Conservation (phyloP, 37 sponge, comb jelly and placozoan genomes). For the Mnemiopsis leidyi region DNA sequence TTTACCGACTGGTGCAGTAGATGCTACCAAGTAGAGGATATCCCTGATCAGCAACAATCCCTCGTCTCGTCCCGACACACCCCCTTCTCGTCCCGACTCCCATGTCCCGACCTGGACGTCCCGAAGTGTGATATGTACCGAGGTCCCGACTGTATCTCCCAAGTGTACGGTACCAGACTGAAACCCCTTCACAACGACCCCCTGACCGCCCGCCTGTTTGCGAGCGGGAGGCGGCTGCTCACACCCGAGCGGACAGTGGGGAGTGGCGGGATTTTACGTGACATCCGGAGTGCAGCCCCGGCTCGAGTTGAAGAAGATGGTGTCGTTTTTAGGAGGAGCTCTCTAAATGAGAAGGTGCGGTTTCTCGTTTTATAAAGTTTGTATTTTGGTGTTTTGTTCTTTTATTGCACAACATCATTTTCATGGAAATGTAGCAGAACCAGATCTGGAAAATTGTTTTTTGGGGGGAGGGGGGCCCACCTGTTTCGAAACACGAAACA, state of each 20-base stretch:
- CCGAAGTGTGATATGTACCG: background rate
- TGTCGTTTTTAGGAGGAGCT: background rate
- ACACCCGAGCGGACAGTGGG: slow-evolving; percentile 1
- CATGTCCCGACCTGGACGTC: background rate
- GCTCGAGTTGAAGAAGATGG: background rate
- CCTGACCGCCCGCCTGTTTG: background rate
- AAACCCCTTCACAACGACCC: slow-evolving; percentile 38
- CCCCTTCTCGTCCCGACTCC: too few species aligned
- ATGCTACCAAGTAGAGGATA: background rate
- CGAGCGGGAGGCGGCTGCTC: background rate
- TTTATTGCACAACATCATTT: too few species aligned
- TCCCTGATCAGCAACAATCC: too few species aligned
- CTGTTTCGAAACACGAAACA: too few species aligned
- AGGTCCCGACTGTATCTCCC: slow-evolving; percentile 40
- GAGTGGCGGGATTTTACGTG: background rate
- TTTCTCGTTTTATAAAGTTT: too few species aligned
- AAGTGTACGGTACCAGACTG: slow-evolving; percentile 61
- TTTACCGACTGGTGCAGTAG: too few species aligned
- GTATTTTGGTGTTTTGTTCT: too few species aligned
- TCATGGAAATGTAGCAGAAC: too few species aligned
- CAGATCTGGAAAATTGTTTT: too few species aligned
- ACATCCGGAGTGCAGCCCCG: background rate
- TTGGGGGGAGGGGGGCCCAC: too few species aligned
- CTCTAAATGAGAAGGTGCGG: background rate
- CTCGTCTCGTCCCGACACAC: too few species aligned